Percentiles rank a stretch among this genome's conserved stretches.
These are phyloP conservation scores for Aquatica leii DNA, from an alignment of 2,888 invertebrate species.

Conservation along the genomic window DNA sequence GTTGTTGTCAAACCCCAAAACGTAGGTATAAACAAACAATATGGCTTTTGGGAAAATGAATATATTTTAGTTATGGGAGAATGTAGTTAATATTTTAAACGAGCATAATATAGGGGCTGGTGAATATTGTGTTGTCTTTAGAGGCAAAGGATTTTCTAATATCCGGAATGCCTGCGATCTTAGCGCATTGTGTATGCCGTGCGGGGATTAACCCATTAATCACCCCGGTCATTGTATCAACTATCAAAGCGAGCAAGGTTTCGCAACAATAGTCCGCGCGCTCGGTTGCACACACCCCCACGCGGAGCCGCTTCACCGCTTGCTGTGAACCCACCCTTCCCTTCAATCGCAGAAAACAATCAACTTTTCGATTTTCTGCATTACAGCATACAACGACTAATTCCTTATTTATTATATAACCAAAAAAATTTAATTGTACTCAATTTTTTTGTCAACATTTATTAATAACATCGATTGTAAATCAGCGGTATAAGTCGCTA, in stretches of 20 bases:
- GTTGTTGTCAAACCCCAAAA: conserved; percentile 47
- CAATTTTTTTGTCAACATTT: too few species aligned
- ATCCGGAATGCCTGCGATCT: conserved; percentile 62
- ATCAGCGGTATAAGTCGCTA: conserved; percentile 41
- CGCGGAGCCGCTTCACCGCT: conserved; percentile 37
- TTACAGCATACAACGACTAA: conserved; percentile 23
- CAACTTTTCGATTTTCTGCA: conserved; percentile 39
- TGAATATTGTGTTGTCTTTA: conserved; percentile 43
- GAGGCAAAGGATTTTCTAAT: conserved; percentile 60
- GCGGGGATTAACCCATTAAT: conserved; percentile 63
- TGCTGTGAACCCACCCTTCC: conserved; percentile 34
- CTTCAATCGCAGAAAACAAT: conserved; percentile 46
- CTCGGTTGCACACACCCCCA: conserved; percentile 56
- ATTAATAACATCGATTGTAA: conserved; percentile 16
- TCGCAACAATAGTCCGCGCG: conserved; percentile 60
- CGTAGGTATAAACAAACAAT: conserved; percentile 24
- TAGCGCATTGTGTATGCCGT: conserved; percentile 62
- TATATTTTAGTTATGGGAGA: conserved; percentile 27
- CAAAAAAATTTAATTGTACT: too few species aligned
- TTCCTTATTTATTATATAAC: not conserved
- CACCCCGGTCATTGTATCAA: conserved; percentile 64
- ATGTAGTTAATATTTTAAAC: conserved; percentile 31
- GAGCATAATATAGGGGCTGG: conserved; percentile 14
- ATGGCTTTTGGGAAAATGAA: conserved; percentile 22
- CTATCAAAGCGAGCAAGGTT: conserved; percentile 63